These are phyloP conservation scores for Antheraea mylitta DNA, from an alignment of 1,140 invertebrate species.

Conservation along the genomic window DNA sequence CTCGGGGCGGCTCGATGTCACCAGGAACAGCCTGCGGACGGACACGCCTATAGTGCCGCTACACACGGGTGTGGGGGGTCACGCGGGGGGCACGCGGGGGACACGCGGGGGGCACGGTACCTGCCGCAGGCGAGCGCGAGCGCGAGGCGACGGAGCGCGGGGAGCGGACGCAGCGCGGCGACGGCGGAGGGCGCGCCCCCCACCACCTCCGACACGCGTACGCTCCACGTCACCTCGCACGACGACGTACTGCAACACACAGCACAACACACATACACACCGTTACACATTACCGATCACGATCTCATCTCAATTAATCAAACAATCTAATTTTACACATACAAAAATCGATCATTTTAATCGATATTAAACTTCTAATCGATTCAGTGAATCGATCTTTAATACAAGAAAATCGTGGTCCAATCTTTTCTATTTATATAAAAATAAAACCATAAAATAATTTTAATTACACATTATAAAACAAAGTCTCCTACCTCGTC, in stretches of 20 bases:
- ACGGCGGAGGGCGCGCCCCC: slow-evolving; percentile 47
- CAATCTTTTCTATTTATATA: too few relatives aligned
- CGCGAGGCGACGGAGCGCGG: slow-evolving; percentile 37
- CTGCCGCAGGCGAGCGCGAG: slow-evolving; percentile 49
- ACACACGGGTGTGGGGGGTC: too few relatives aligned
- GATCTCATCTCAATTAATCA: not conserved
- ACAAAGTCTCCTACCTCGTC: too few relatives aligned
- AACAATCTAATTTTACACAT: too few relatives aligned
- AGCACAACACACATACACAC: not conserved
- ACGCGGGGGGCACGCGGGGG: too few relatives aligned
- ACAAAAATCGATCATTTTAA: too few relatives aligned
- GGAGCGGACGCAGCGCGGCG: slow-evolving; percentile 40
- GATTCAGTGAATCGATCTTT: too few relatives aligned
- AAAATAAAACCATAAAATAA: too few relatives aligned
- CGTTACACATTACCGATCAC: too few relatives aligned
- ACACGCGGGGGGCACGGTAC: slow-evolving; percentile 17
- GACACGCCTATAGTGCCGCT: not conserved
- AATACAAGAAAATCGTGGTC: too few relatives aligned
- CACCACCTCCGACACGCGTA: slow-evolving; percentile 44
- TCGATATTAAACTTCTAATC: too few relatives aligned
- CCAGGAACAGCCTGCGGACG: slow-evolving; percentile 68
- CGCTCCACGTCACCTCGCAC: slow-evolving; percentile 48
- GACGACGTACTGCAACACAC: slow-evolving; percentile 35
- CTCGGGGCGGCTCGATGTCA: slow-evolving; percentile 84
- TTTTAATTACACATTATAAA: too few relatives aligned